Conservation (phyloP, 2,888 invertebrate genomes). For the Drosophila multiciliata region DNA sequence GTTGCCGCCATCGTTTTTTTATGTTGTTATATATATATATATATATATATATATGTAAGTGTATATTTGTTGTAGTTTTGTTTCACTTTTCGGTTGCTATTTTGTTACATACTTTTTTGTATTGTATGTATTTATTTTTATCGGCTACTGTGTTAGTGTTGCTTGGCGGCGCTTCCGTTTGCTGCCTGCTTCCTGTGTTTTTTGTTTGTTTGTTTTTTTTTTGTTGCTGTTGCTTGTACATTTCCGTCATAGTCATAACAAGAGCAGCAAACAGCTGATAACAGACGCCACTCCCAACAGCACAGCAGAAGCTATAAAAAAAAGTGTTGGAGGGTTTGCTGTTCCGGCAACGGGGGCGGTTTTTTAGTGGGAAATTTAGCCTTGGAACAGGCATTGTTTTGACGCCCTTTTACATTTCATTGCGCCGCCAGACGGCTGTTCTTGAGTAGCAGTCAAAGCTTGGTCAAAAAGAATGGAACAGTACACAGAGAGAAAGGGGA, state of each 20-base stretch:
- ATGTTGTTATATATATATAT: slow-evolving; percentile 41
- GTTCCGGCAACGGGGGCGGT: background rate
- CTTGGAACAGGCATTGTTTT: slow-evolving; percentile 45
- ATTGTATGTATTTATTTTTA: slow-evolving; percentile 55
- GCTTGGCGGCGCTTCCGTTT: slow-evolving; percentile 29
- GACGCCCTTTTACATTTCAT: slow-evolving; percentile 40
- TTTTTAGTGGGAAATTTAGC: slow-evolving; percentile 6
- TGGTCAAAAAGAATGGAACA: background rate
- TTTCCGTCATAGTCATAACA: slow-evolving; percentile 74
- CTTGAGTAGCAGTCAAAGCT: slow-evolving; percentile 43
- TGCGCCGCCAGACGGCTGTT: slow-evolving; percentile 20
- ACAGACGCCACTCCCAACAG: slow-evolving; percentile 38
- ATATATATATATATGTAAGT: slow-evolving; percentile 28
- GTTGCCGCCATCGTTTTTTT: slow-evolving; percentile 51
- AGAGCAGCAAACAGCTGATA: slow-evolving; percentile 71
- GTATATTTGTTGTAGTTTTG: slow-evolving; percentile 51
- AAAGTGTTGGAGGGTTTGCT: slow-evolving; percentile 28
- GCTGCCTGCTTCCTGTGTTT: slow-evolving; percentile 25
- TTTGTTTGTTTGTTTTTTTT: background rate
- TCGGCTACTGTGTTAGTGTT: slow-evolving; percentile 62
- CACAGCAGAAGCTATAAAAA: slow-evolving; percentile 43
- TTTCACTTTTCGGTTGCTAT: slow-evolving; percentile 24
- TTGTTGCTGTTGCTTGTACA: slow-evolving; percentile 34
- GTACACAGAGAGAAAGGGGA: background rate
- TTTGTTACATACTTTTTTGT: slow-evolving; percentile 30